Evolutionary conservation across 2,888 invertebrate species (phyloP).

Genomic region (Cheilosia vulpina): DNA sequence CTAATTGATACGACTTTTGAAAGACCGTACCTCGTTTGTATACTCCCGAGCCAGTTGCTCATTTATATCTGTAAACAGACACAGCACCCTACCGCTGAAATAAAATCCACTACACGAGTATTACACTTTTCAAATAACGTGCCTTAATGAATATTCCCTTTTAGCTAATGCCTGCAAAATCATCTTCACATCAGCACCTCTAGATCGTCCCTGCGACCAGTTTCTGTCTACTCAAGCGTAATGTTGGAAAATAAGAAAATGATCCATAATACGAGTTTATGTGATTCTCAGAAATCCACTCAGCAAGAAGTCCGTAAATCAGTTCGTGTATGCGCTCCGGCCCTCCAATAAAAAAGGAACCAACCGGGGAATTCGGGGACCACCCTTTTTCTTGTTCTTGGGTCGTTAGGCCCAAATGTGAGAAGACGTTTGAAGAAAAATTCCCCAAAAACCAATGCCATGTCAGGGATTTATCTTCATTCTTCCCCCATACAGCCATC

Average conservation of each 20-base stretch:
- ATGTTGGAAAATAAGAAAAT: slow-evolving; percentile 39
- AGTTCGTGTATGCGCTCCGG: slow-evolving; percentile 18
- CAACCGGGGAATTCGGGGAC: slow-evolving; percentile 4
- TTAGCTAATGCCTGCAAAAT: no score
- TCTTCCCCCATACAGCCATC: neutral
- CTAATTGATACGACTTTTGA: no score
- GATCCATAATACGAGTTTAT: slow-evolving; percentile 53
- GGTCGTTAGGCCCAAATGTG: slow-evolving; percentile 45
- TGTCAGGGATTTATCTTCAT: slow-evolving; percentile 53
- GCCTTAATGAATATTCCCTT: no score
- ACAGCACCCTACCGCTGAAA: no score
- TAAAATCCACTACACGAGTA: no score
- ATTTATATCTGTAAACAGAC: no score
- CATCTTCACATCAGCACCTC: no score
- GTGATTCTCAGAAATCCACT: slow-evolving; percentile 46
- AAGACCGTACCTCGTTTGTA: no score
- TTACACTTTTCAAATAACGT: no score
- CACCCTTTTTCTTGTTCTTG: slow-evolving; percentile 47
- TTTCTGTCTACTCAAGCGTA: slow-evolving; percentile 26
- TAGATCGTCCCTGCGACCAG: neutral
- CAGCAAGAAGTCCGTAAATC: slow-evolving; percentile 55
- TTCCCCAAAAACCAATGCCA: slow-evolving; percentile 39
- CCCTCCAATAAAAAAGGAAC: neutral
- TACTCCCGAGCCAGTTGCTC: no score
- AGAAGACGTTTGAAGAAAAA: slow-evolving; percentile 25